phyloP scores from a whole-genome alignment of 2,888 invertebrate genomes.

The Petrolisthes manimaculis region DNA sequence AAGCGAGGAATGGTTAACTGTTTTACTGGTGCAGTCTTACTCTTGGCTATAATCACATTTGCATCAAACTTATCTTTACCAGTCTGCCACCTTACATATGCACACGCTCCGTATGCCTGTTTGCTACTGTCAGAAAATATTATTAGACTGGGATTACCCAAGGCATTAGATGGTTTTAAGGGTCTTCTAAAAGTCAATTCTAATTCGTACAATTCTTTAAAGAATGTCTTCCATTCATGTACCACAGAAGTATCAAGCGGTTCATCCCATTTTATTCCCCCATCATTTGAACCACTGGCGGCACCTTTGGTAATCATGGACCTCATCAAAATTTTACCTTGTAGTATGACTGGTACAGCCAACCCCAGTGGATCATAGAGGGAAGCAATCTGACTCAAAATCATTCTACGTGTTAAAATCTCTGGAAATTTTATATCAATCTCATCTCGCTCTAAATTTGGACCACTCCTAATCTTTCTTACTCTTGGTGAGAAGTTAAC shows the following conservation, averaged over 20 bases:
- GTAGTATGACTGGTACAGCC: no score
- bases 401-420: constrained; percentile 19
- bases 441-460: no score
- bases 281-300: no score
- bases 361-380: no score
- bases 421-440: no score
- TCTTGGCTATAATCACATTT: background rate
- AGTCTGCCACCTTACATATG: constrained; percentile 26
- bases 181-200: constrained; percentile 16
- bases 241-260: constrained; percentile 2
- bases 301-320: background rate
- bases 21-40: no score
- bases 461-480: no score
- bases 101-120: constrained; percentile 36
- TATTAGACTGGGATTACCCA: constrained; percentile 25
- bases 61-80: background rate
- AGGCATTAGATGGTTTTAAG: constrained; percentile 23
- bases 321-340: background rate
- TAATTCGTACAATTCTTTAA: constrained; percentile 4
- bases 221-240: background rate
- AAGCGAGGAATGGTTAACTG: no score
- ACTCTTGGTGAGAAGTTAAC: no score
- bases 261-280: constrained; percentile 20
- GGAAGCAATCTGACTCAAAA: constrained; percentile 32
- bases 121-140: constrained; percentile 32